Conservation (phyloP, 2,113 vertebrate genomes). For the Hippocampus guttulatus region DNA sequence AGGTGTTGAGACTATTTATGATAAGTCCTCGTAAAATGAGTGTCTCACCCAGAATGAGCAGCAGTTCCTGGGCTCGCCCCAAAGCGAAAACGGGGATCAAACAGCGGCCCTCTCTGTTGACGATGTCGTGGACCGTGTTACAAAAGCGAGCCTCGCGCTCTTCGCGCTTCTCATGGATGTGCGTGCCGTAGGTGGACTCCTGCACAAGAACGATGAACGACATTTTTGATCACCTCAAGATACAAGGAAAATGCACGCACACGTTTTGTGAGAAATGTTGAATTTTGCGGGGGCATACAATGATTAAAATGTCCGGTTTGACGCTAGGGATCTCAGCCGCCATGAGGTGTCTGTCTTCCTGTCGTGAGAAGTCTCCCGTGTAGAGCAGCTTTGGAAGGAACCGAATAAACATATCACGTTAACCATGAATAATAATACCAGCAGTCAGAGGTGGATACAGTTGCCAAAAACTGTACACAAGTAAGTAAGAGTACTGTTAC, state of each 20-base stretch:
- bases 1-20: not conserved
- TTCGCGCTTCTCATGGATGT: constrained; percentile 95
- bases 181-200: constrained; percentile 96
- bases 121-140: constrained; percentile 94
- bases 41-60: constrained; percentile 85
- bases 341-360: constrained; percentile 97
- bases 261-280: not conserved
- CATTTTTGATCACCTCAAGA: not conserved
- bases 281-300: constrained; percentile 63
- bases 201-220: constrained; percentile 42
- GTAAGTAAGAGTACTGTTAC: too few relatives aligned
- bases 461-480: not conserved
- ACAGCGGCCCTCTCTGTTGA: constrained; percentile 90
- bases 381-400: constrained; percentile 80
- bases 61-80: constrained; percentile 92
- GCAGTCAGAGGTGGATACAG: not conserved
- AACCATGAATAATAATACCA: not conserved
- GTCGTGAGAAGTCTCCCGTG: constrained; percentile 96
- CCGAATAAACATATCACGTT: not conserved
- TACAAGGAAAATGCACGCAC: not conserved
- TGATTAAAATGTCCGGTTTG: constrained; percentile 96
- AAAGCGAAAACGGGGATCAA: constrained; percentile 95
- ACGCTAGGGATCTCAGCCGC: constrained; percentile 97
- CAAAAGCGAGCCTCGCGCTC: constrained; percentile 94
- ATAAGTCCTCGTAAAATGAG: not conserved